phyloP scores from a whole-genome alignment of 2,797 vertebrate species.

The Mormyrops boulengeri region DNA sequence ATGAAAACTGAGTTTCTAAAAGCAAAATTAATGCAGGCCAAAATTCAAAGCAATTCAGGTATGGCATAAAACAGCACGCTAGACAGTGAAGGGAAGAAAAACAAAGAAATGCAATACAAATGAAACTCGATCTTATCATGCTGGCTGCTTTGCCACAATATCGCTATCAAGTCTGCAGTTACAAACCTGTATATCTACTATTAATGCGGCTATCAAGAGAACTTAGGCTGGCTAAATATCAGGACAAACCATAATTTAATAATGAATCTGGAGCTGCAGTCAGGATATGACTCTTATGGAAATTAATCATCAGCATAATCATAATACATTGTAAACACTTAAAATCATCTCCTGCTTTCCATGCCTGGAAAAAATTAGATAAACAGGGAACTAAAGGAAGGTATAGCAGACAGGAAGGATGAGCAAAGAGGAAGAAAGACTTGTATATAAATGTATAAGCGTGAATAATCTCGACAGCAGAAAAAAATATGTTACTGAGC shows the following conservation, averaged over 20 bases:
- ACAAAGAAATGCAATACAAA: background rate
- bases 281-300: slow-evolving; percentile 8
- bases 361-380: slow-evolving; percentile 6
- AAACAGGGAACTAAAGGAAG: background rate
- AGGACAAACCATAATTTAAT: background rate
- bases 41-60: background rate
- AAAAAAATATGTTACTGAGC: background rate
- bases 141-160: background rate
- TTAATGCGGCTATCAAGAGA: background rate
- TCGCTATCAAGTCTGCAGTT: background rate
- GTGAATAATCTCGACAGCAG: background rate
- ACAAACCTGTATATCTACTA: background rate
- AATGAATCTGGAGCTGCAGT: background rate
- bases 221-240: background rate
- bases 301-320: background rate
- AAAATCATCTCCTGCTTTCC: background rate
- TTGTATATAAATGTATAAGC: background rate
- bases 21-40: background rate
- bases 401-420: background rate
- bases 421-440: background rate
- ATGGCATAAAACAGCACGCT: background rate
- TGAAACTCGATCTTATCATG: background rate
- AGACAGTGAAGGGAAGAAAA: background rate
- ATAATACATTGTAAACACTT: background rate
- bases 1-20: background rate